phyloP scores from a whole-genome alignment of 1,140 invertebrate species.

The Diorhabda elongata region DNA sequence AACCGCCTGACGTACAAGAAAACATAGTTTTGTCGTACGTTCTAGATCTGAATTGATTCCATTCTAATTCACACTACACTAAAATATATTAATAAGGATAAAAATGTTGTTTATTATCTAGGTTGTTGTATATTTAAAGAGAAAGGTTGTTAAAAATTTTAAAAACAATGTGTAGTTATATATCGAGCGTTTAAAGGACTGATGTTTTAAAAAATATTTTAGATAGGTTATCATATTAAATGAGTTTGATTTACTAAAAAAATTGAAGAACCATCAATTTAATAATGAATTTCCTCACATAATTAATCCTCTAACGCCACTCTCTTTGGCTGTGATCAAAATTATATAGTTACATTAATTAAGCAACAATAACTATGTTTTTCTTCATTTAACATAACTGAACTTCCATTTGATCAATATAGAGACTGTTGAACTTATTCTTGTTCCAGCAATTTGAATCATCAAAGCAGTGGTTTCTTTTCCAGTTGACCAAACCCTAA shows the following conservation, averaged over 20 bases:
- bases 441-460: too few relatives aligned
- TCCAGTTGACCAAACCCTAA: too few relatives aligned
- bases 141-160: slow-evolving; percentile 12
- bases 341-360: neutral
- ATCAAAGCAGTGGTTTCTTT: too few relatives aligned
- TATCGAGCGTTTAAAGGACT: slow-evolving; percentile 15
- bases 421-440: too few relatives aligned
- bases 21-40: too few relatives aligned
- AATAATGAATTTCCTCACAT: neutral
- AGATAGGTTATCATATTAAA: slow-evolving; percentile 8
- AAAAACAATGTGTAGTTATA: slow-evolving; percentile 12
- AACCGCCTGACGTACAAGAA: too few relatives aligned
- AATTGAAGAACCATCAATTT: neutral
- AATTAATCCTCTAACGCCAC: too few relatives aligned
- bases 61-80: neutral
- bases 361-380: neutral
- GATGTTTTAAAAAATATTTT: slow-evolving; percentile 14
- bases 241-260: neutral
- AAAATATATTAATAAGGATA: neutral
- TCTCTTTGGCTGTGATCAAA: neutral
- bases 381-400: neutral
- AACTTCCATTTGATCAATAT: neutral
- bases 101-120: slow-evolving; percentile 2
- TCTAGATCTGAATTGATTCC: too few relatives aligned
- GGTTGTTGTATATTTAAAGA: slow-evolving; percentile 12